Conservation (phyloP, 1,140 invertebrate genomes). For the Brachionus calyciflorus region DNA sequence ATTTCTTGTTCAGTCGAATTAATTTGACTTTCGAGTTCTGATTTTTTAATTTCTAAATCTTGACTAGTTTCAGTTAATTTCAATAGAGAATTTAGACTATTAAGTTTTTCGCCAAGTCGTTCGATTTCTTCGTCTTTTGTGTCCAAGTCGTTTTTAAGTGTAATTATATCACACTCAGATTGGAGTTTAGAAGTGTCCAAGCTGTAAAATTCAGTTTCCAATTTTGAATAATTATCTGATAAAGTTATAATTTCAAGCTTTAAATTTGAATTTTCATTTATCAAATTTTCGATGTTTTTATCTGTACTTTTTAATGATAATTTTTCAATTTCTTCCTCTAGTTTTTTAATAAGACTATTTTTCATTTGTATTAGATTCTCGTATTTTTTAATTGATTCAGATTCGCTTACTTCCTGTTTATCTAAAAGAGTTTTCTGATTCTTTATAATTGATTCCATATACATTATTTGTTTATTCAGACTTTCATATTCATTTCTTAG, state of each 20-base stretch:
- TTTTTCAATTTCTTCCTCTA: background rate
- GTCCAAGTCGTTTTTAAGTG: slow-evolving; percentile 1
- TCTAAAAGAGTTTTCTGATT: too few relatives aligned
- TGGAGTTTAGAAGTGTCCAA: slow-evolving; percentile 35
- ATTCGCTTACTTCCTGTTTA: too few relatives aligned
- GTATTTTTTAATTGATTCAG: too few relatives aligned
- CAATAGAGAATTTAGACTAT: background rate
- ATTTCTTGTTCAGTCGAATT: background rate
- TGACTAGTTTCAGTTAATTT: background rate
- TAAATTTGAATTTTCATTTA: too few relatives aligned
- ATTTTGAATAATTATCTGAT: background rate
- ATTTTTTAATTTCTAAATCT: background rate
- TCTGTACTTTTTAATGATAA: too few relatives aligned
- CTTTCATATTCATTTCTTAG: too few relatives aligned
- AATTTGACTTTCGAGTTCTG: background rate
- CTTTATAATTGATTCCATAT: too few relatives aligned
- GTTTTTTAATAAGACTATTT: background rate
- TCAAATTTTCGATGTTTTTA: too few relatives aligned
- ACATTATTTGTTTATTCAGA: too few relatives aligned
- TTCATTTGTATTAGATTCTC: too few relatives aligned
- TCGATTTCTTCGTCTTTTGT: background rate
- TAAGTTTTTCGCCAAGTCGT: background rate
- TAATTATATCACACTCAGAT: slow-evolving; percentile 34
- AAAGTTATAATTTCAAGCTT: background rate
- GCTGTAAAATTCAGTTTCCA: slow-evolving; percentile 5